Conservation (phyloP, 2,797 vertebrate species). For the Argyrosomus regius region DNA sequence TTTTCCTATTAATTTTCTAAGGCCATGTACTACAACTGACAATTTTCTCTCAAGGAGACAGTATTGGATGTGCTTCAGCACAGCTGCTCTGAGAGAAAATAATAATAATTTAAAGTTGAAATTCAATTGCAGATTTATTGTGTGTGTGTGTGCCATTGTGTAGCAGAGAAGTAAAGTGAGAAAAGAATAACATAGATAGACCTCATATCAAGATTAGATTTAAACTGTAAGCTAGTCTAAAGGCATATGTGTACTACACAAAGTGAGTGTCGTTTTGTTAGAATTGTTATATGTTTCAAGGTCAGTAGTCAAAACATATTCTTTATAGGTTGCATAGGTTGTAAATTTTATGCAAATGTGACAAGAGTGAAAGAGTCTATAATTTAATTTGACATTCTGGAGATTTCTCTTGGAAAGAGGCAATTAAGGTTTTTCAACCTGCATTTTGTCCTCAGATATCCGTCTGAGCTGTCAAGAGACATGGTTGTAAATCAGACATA, state of each 20-base stretch:
- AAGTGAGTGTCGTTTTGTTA: not conserved
- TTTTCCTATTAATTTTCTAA: slow-evolving; percentile 33
- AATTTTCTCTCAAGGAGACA: slow-evolving; percentile 49
- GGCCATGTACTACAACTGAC: slow-evolving; percentile 18
- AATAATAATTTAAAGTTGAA: slow-evolving; percentile 34
- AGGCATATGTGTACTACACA: not conserved
- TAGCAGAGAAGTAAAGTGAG: not conserved
- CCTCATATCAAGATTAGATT: not conserved
- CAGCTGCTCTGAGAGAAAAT: slow-evolving; percentile 34
- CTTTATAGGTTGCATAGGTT: slow-evolving; percentile 7
- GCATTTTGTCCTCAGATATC: not conserved
- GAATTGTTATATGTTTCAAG: slow-evolving; percentile 1
- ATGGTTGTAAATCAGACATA: slow-evolving; percentile 4
- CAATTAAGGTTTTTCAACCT: slow-evolving; percentile 11
- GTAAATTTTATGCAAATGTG: slow-evolving; percentile 7
- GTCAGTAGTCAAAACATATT: not conserved
- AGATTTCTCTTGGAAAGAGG: slow-evolving; percentile 5
- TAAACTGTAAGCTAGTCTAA: not conserved
- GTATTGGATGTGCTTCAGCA: slow-evolving; percentile 25
- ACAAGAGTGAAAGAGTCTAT: not conserved
- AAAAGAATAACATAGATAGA: not conserved
- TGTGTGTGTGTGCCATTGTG: not conserved
- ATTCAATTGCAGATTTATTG: slow-evolving; percentile 33
- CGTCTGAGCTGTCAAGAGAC: slow-evolving; percentile 1
- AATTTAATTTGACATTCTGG: not conserved